A percentile compares a stretch with the other conserved stretches of the same genome.
Conservation (phyloP, 2,113 vertebrate genomes). For the Bubo bubo region DNA sequence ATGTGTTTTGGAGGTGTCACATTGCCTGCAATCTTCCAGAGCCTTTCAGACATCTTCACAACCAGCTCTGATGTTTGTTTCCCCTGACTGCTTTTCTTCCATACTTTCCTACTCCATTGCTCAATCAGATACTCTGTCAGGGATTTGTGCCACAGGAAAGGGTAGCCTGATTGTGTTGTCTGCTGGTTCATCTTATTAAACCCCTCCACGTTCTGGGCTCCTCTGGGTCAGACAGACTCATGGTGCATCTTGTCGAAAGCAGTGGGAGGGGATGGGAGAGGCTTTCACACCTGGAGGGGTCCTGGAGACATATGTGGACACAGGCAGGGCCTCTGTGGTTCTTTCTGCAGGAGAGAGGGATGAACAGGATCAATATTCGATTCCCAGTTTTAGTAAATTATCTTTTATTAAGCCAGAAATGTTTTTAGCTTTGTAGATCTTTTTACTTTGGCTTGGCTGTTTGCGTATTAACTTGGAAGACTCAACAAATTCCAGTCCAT, state of each 20-base stretch:
- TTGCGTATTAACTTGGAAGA: neutral
- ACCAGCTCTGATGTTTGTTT: neutral
- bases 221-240: neutral
- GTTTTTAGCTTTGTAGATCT: neutral
- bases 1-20: neutral
- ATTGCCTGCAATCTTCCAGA: neutral
- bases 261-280: neutral
- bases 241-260: neutral
- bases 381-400: neutral
- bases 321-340: neutral
- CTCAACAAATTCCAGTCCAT: neutral
- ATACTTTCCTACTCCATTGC: neutral
- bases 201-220: neutral
- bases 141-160: neutral
- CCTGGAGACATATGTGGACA: fast-evolving
- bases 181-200: fast-evolving
- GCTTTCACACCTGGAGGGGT: neutral
- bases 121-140: neutral
- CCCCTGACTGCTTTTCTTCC: neutral
- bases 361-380: neutral
- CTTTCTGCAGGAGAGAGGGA: neutral
- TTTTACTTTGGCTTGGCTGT: neutral
- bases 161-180: neutral
- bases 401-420: neutral
- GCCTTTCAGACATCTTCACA: neutral